phyloP scores from a whole-genome alignment of 2,797 vertebrate species.

The Cephalopachus bancanus region DNA sequence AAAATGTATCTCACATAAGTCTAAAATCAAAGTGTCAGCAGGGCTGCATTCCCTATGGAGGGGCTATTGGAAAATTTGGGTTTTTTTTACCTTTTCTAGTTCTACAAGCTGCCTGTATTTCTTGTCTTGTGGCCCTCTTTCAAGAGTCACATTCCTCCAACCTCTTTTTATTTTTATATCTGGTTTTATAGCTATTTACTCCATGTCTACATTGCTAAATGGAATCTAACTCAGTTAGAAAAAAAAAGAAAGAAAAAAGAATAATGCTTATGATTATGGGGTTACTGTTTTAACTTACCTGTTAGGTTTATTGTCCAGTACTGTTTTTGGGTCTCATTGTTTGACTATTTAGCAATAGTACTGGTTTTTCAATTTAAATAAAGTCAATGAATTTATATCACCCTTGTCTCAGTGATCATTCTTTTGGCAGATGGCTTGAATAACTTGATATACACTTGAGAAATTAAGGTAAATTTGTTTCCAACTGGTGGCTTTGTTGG shows the following conservation, averaged over 20 bases:
- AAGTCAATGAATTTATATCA: neutral
- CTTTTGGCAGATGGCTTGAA: conserved; percentile 58
- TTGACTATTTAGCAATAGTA: neutral
- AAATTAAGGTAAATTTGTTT: conserved; percentile 67
- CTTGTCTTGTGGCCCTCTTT: neutral
- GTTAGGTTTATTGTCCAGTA: neutral
- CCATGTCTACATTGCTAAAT: neutral
- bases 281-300: neutral
- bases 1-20: neutral
- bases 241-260: neutral
- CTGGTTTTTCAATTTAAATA: neutral
- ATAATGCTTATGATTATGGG: neutral
- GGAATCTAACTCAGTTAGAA: neutral
- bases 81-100: neutral
- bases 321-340: neutral
- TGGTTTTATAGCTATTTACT: neutral
- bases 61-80: neutral
- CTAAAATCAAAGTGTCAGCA: neutral
- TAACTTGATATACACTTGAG: neutral
- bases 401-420: neutral
- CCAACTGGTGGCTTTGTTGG: conserved; percentile 29
- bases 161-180: neutral
- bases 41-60: neutral
- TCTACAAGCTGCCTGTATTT: neutral
- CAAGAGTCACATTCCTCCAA: neutral